Conservation (phyloP, 1,140 invertebrate genomes). For the Vanessa atalanta region DNA sequence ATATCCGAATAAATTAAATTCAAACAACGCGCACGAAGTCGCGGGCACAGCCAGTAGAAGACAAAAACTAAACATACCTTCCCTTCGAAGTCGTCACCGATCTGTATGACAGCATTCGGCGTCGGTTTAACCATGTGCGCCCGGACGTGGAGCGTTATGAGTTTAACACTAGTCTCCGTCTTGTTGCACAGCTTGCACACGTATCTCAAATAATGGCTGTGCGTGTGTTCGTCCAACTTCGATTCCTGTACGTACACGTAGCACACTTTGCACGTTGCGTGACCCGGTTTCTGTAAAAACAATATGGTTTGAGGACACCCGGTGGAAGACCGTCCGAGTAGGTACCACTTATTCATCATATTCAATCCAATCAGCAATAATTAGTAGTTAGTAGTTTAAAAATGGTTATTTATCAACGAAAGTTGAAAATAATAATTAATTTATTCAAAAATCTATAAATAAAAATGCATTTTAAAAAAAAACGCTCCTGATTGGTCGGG, state of each 20-base stretch:
- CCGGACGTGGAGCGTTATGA: slow-evolving; percentile 45
- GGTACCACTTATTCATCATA: no score
- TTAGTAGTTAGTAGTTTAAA: no score
- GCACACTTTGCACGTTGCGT: slow-evolving; percentile 58
- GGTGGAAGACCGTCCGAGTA: no score
- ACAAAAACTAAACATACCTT: slow-evolving; percentile 20
- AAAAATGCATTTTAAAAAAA: no score
- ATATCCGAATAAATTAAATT: no score
- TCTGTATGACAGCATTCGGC: slow-evolving; percentile 46
- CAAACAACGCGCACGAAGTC: no score
- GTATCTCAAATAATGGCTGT: slow-evolving; percentile 49
- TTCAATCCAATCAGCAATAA: no score
- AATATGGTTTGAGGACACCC: not conserved
- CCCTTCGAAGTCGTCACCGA: slow-evolving; percentile 41
- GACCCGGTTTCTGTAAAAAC: slow-evolving; percentile 48
- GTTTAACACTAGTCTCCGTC: slow-evolving; percentile 33
- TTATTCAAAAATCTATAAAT: no score
- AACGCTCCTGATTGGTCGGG: no score
- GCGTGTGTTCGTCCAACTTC: slow-evolving; percentile 42
- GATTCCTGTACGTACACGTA: slow-evolving; percentile 54
- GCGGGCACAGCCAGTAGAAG: no score
- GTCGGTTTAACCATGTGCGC: slow-evolving; percentile 40
- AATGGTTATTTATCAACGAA: no score
- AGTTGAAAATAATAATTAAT: no score
- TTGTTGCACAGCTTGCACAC: slow-evolving; percentile 55